Percentiles rank a stretch among this genome's conserved stretches.
Evolutionary conservation across 2,797 vertebrate genomes (phyloP).

Genomic region (Cuniculus paca): DNA sequence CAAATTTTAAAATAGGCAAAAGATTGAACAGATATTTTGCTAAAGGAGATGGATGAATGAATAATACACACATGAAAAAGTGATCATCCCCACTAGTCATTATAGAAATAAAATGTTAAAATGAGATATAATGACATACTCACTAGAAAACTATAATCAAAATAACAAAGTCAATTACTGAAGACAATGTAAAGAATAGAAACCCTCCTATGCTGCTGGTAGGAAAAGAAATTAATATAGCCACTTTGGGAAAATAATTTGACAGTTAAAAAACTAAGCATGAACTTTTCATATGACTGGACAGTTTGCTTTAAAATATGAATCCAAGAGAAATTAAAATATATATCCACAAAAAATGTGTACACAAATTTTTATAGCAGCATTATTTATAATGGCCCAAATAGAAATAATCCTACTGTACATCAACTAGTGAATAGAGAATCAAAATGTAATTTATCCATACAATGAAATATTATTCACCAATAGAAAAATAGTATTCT

Average conservation of each 20-base stretch:
- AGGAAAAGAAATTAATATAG: background rate
- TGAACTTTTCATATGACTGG: background rate
- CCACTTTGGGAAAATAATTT: background rate
- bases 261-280: background rate
- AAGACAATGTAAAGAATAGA: background rate
- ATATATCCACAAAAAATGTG: background rate
- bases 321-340: conserved; percentile 31
- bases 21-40: conserved; percentile 8
- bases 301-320: background rate
- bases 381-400: background rate
- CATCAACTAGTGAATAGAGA: background rate
- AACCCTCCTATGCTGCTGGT: background rate
- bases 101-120: conserved; percentile 33
- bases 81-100: background rate
- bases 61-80: background rate
- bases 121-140: background rate
- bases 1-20: background rate
- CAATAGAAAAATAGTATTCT: background rate
- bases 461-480: background rate
- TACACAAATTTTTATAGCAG: background rate
- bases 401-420: background rate
- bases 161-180: background rate
- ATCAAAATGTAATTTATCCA: background rate
- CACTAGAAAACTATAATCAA: background rate
- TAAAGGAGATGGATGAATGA: background rate